phyloP scores from a whole-genome alignment of 2,888 invertebrate genomes.

The Meiosimyza platycephala region DNA sequence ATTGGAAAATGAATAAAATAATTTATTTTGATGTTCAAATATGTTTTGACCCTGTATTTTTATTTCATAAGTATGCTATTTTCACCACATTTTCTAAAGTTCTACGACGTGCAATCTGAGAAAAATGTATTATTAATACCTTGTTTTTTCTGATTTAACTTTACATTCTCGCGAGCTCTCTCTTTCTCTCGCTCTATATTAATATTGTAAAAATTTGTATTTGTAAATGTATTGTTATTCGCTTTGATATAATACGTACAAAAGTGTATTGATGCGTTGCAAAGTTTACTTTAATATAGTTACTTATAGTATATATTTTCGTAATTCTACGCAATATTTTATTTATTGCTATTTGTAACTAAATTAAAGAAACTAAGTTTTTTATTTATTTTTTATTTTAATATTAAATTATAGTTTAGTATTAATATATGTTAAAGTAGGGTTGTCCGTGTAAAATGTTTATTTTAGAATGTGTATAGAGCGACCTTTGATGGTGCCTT shows the following conservation, averaged over 20 bases:
- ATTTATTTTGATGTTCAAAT: too few relatives aligned
- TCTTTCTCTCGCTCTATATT: not conserved
- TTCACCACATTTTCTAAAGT: not conserved
- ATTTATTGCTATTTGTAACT: too few relatives aligned
- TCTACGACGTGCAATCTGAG: conserved; percentile 15
- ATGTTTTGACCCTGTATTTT: conserved; percentile 3
- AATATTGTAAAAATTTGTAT: not conserved
- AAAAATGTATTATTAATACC: conserved; percentile 8
- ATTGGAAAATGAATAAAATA: too few relatives aligned
- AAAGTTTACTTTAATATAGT: not conserved
- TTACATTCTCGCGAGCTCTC: not conserved
- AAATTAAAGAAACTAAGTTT: too few relatives aligned
- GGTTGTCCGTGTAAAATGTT: too few relatives aligned
- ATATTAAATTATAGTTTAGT: too few relatives aligned
- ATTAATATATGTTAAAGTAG: too few relatives aligned
- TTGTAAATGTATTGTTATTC: not conserved
- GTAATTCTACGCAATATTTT: conserved; percentile 6
- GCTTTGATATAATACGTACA: not conserved
- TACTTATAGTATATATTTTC: conserved; percentile 8
- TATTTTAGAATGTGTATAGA: too few relatives aligned
- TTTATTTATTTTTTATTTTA: too few relatives aligned
- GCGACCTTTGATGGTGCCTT: too few relatives aligned
- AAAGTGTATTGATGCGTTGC: not conserved
- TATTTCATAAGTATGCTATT: not conserved
- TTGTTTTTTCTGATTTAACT: not conserved